Conservation (phyloP, 2,888 invertebrate genomes). For the Drosophila flavopinicola region DNA sequence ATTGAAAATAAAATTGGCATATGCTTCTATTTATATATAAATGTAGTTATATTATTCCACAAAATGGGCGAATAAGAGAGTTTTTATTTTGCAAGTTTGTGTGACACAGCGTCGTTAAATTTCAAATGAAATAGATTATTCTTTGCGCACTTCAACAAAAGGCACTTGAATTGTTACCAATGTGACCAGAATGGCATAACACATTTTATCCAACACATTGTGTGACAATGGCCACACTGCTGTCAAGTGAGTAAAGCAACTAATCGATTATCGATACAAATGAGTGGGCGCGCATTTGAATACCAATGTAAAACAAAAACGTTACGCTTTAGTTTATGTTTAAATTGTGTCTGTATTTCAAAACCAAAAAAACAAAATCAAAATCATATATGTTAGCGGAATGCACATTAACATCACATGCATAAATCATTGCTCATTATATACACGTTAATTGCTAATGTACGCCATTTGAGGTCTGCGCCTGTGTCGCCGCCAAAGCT, state of each 20-base stretch:
- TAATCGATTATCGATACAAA: conserved; percentile 3
- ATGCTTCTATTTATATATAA: no score
- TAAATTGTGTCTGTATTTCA: conserved; percentile 49
- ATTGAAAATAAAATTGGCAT: no score
- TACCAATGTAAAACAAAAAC: conserved; percentile 3
- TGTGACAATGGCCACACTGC: not conserved
- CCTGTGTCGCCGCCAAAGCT: conserved; percentile 30
- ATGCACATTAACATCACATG: conserved; percentile 42
- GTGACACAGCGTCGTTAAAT: no score
- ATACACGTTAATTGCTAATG: conserved; percentile 36
- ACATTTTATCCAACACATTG: no score
- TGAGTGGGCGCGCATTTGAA: conserved; percentile 7
- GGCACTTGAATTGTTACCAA: no score
- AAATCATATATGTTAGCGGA: conserved; percentile 33
- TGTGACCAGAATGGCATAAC: no score
- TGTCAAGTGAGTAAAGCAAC: not conserved
- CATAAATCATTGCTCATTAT: conserved; percentile 35
- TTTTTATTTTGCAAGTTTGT: no score
- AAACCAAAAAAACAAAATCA: conserved; percentile 44
- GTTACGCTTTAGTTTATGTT: conserved; percentile 7
- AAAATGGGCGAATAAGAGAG: no score
- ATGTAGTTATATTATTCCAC: no score
- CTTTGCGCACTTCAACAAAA: no score
- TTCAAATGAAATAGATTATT: no score
- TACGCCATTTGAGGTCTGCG: conserved; percentile 50